Percentiles rank a stretch among this genome's conserved stretches.
Evolutionary conservation across 2,797 vertebrate genomes (phyloP).

Genomic region (Pithecia hirsuta): DNA sequence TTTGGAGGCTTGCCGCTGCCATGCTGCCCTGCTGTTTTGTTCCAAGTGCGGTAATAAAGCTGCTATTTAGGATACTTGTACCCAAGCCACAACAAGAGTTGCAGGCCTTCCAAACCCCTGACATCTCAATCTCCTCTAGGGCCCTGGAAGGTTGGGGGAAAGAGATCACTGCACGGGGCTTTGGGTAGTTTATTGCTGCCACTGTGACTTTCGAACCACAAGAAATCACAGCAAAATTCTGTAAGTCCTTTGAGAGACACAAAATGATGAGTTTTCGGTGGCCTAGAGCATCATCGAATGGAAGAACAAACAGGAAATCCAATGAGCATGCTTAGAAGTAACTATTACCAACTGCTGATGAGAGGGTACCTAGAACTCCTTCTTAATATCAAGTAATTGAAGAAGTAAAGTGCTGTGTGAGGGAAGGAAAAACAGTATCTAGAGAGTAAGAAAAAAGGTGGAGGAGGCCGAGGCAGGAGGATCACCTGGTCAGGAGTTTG

Average conservation of each 20-base stretch:
- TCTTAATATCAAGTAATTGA: not conserved
- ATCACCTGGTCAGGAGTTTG: not conserved
- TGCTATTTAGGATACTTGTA: not conserved
- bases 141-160: not conserved
- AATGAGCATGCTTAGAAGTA: not conserved
- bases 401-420: not conserved
- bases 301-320: not conserved
- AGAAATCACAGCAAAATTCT: not conserved
- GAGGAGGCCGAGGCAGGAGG: not conserved
- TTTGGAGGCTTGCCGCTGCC: not conserved
- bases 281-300: not conserved
- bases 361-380: not conserved
- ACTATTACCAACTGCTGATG: not conserved
- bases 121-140: not conserved
- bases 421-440: not conserved
- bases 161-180: not conserved
- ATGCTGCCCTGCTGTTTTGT: not conserved
- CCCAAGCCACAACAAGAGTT: not conserved
- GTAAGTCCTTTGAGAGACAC: not conserved
- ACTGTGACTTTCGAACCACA: not conserved
- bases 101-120: not conserved
- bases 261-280: not conserved
- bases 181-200: not conserved
- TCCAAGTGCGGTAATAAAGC: not conserved
- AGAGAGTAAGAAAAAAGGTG: not conserved